Conservation (phyloP, 2,888 invertebrate species). For the Limnephilus marmoratus region DNA sequence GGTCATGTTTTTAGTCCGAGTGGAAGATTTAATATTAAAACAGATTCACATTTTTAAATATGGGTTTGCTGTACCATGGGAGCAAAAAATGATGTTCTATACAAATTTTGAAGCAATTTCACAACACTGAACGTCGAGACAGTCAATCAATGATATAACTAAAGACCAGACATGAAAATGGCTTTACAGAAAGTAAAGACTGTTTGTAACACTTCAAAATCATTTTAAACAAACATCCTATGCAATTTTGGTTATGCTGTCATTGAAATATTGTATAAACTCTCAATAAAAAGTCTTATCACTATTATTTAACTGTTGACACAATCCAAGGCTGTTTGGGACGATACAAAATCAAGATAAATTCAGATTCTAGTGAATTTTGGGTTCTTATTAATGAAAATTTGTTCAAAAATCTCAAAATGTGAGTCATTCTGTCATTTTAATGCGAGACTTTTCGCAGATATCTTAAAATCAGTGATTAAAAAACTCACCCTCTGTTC, state of each 20-base stretch:
- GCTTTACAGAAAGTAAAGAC: neutral
- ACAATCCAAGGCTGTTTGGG: neutral
- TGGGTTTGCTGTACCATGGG: too few species aligned
- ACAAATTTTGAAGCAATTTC: neutral
- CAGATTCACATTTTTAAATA: too few species aligned
- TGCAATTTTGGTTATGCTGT: neutral
- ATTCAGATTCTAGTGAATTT: neutral
- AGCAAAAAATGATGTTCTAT: neutral
- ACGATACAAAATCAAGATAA: neutral
- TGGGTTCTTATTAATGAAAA: constrained; percentile 4
- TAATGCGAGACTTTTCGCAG: neutral
- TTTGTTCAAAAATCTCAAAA: neutral
- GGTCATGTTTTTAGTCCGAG: too few species aligned
- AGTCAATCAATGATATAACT: neutral
- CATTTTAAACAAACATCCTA: neutral
- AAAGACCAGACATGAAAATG: neutral
- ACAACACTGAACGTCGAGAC: neutral
- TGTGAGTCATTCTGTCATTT: constrained; percentile 12
- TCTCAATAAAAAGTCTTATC: neutral
- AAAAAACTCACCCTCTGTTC: constrained; percentile 87
- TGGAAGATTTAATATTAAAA: too few species aligned
- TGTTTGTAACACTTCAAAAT: neutral
- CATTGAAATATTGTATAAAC: neutral
- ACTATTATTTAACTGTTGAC: neutral
- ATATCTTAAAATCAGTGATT: constrained; percentile 53